These are phyloP conservation scores for Sceloporus tristichus DNA, from an alignment of 2,113 vertebrate genomes.

Conservation along the genomic window DNA sequence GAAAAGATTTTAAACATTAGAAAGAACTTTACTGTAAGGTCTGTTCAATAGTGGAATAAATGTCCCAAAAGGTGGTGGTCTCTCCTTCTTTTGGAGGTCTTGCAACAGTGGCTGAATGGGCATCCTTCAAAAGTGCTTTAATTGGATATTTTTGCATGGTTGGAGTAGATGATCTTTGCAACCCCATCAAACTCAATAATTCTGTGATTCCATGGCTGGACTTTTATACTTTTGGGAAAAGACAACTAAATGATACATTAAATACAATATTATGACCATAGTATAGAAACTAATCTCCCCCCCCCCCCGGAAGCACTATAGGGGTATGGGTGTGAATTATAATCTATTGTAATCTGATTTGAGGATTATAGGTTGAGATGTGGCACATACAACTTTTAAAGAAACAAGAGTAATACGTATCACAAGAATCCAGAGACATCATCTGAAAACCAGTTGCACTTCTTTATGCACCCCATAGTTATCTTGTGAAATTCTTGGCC, in stretches of 20 bases:
- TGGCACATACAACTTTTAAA: neutral
- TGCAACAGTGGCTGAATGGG: too few relatives aligned
- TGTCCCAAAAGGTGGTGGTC: too few relatives aligned
- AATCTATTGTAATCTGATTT: neutral
- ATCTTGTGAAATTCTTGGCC: neutral
- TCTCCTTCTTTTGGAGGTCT: too few relatives aligned
- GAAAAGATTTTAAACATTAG: too few relatives aligned
- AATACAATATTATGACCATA: neutral
- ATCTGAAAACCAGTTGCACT: neutral
- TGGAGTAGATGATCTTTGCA: too few relatives aligned
- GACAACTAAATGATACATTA: neutral
- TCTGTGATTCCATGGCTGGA: too few relatives aligned
- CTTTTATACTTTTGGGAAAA: too few relatives aligned
- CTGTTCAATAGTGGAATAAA: too few relatives aligned
- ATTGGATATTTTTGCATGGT: too few relatives aligned
- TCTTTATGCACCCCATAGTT: neutral
- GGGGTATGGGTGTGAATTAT: neutral
- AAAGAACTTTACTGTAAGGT: too few relatives aligned
- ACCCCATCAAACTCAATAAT: too few relatives aligned
- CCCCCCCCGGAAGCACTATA: neutral
- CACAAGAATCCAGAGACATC: neutral
- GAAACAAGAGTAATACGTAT: neutral
- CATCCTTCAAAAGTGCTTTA: too few relatives aligned
- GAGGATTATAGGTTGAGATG: neutral
- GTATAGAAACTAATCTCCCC: neutral